phyloP scores from a whole-genome alignment of 2,113 vertebrate genomes.

The Atlantisia rogersi region DNA sequence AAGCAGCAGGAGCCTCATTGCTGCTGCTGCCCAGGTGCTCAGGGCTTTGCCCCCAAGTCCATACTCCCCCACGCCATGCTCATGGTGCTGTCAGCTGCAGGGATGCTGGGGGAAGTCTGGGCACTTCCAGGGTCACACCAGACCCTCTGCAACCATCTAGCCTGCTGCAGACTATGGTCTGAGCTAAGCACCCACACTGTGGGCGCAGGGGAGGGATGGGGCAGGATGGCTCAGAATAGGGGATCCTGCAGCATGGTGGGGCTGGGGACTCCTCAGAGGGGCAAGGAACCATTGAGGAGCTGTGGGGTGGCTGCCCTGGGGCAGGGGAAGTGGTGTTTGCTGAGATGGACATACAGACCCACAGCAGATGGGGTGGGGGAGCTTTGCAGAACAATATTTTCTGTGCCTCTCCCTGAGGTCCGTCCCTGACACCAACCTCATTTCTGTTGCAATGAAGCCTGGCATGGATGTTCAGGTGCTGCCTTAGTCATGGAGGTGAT shows the following conservation, averaged over 20 bases:
- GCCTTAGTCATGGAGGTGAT: background rate
- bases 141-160: too few relatives aligned
- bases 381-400: background rate
- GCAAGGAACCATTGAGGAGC: background rate
- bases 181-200: rapidly evolving
- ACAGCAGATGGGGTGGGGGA: background rate
- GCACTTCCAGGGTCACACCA: background rate
- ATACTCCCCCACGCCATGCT: rapidly evolving
- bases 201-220: background rate
- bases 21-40: background rate
- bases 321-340: background rate
- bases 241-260: rapidly evolving
- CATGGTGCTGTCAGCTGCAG: background rate
- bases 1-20: background rate
- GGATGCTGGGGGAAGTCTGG: background rate
- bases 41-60: rapidly evolving
- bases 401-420: background rate
- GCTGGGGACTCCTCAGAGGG: background rate
- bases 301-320: background rate
- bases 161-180: background rate
- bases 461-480: background rate
- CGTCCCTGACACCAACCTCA: background rate
- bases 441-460: background rate
- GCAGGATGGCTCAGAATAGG: background rate
- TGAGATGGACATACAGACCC: background rate